Evolutionary conservation across 2,797 vertebrate species (phyloP), one percentile per base, ranked within the genome.

Genomic region (Tolypeutes matacus): DNA sequence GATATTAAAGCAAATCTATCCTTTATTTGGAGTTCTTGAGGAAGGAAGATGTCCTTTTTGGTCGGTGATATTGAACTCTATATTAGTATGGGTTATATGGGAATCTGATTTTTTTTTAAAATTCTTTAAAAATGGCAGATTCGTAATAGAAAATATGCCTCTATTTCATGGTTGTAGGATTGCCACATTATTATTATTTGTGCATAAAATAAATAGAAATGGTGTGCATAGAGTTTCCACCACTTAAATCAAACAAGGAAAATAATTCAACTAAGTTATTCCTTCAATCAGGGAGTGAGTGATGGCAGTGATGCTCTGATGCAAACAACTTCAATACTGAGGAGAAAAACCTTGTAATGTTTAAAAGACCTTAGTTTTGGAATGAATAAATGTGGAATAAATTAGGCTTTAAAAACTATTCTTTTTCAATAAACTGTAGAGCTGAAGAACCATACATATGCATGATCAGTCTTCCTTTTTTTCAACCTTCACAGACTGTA

Each of bases 251-350:
- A 96, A 89, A 93, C 56, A 87, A 64, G 77, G 34, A 94, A 97
- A 97, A 95, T 88, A 95, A 97, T 97, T 96, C 36, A 82, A 85
- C 92, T 94, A 95, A 94, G 62, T 86, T 82, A 23, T 96, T 97
- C 58, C 77, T 31, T 94, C 86, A 94, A 1, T 96, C 87, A 95
- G 69, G 64, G 60, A 95, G 53, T 81, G 90, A 96, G 76, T 83
- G 86, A 93, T 91, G 80, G 80, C 34, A 94, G 91, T 60, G 89
- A 88, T 49, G 49, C 91, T 96, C 60, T 97, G 70, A 76, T 58
- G 86, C 70, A 94, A 97, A 92, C 70, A 95, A 89, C 82, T 91
- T n/a, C 46, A 53, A 42, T 91, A 90, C 69, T 95, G 88, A 72
- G 82, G 88, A 96, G 64, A 78, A 92, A 96, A 80, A 36, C 67